Evolutionary conservation across 2,888 invertebrate genomes (phyloP), one percentile per base, ranked within the genome.

Genomic region (Caradrina clavipalpis): DNA sequence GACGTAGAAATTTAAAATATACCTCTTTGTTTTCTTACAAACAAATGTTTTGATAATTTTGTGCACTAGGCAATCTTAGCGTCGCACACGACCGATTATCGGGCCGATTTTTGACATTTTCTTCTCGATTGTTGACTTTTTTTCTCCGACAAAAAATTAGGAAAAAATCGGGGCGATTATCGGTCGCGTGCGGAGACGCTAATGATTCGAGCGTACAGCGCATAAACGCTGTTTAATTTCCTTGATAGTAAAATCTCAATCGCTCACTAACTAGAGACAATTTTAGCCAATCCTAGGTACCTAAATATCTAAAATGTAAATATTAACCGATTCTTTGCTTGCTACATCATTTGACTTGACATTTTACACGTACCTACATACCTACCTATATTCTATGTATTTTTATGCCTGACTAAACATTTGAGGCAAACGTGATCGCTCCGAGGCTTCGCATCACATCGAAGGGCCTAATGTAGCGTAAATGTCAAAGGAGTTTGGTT

Each of bases 401-500:
- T 59, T 69, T 76, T 39, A 81, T 45, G 51, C 72, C 61, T 62
- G 77, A 67, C 49, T 71, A 64, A 50, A 63, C 61, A 45, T 53
- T 50, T 67, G 49, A 58, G 62, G 54, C 42, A 66, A 64, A 71
- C 63, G 56, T 71, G 77, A 62, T 66, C 62, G 58, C n/a, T 49
- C 21, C 50, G 54, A 61, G 61, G 75, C 57, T 75, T 75, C 69
- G 7, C 64, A n/a, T 61, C 61, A 39, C 57, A 45, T 64, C 42
- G 64, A 22, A 60, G 60, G 51, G 54, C 2, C 35, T 77, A 78
- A 78, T 66, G 78, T 69, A 63, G 68, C 73, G 81, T 78, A 77
- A 78, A 81, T 78, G 62, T 63, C 78, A 78, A 53, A 2, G 59
- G 78, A 63, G 51, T 77, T 78, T 31, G 60, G 50, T 81, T 77